Percentiles rank a stretch among this genome's conserved stretches.
phyloP scores from a whole-genome alignment of 2,888 invertebrate species.

The Octonoba sinensis region DNA sequence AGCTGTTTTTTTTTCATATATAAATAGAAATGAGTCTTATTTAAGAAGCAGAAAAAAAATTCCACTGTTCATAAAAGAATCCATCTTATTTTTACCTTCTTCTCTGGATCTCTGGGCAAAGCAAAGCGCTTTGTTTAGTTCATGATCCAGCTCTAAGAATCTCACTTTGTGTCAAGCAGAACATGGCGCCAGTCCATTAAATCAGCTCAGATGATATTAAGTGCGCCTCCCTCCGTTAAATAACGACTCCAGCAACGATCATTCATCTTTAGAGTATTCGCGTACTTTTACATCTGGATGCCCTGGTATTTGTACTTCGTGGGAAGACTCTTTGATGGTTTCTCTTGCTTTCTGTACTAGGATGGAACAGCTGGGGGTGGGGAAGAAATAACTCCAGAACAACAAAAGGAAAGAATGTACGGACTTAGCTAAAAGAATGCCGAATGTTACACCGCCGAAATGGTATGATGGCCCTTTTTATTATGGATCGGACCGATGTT shows the following conservation, averaged over 20 bases:
- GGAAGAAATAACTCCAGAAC: constrained; percentile 31
- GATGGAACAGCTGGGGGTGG: constrained; percentile 28
- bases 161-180: too few relatives aligned
- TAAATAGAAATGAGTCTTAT: too few relatives aligned
- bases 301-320: constrained; percentile 50
- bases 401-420: constrained; percentile 57
- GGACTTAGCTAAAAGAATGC: constrained; percentile 61
- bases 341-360: constrained; percentile 41
- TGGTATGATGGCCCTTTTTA: constrained; percentile 37
- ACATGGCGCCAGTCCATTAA: constrained; percentile 26
- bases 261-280: constrained; percentile 51
- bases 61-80: too few relatives aligned
- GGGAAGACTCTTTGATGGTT: constrained; percentile 54
- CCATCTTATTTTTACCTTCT: too few relatives aligned
- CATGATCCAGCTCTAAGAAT: too few relatives aligned
- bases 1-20: too few relatives aligned
- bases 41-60: too few relatives aligned
- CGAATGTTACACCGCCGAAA: constrained; percentile 46
- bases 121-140: too few relatives aligned
- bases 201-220: constrained; percentile 47
- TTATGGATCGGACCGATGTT: constrained; percentile 45
- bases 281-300: constrained; percentile 59
- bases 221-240: constrained; percentile 41
- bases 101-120: too few relatives aligned
- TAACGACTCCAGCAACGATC: constrained; percentile 44